These are phyloP conservation scores for Anagrus nilaparvatae DNA, from an alignment of 1,140 invertebrate genomes.

Conservation along the genomic window DNA sequence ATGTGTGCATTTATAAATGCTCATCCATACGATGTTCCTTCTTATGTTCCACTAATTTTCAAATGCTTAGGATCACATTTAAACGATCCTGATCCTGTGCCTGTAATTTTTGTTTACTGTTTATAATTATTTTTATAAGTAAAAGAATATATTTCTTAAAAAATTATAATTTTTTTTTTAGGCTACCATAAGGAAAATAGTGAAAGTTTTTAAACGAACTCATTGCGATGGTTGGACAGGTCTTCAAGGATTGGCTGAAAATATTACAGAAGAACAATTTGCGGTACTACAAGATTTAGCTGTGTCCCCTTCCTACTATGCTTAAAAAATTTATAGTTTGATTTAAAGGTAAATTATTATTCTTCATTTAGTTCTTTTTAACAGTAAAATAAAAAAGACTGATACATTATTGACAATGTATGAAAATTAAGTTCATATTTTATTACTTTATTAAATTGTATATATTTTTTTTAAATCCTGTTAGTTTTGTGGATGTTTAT, in stretches of 20 bases:
- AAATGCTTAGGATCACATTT: constrained; percentile 68
- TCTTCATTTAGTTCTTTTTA: too few species aligned
- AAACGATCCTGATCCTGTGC: constrained; percentile 84
- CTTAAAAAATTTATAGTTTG: constrained; percentile 28
- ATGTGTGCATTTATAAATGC: constrained; percentile 81
- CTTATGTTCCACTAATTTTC: constrained; percentile 72
- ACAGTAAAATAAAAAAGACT: too few species aligned
- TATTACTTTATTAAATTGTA: too few species aligned
- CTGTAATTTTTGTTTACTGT: constrained; percentile 65
- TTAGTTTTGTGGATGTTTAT: too few species aligned
- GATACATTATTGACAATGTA: too few species aligned
- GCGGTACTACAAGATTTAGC: constrained; percentile 75
- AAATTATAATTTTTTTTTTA: constrained; percentile 35
- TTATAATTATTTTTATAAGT: too few species aligned
- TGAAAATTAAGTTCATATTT: too few species aligned
- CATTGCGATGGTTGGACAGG: constrained; percentile 87
- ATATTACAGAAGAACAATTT: constrained; percentile 86
- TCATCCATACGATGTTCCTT: constrained; percentile 82
- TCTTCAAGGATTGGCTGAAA: constrained; percentile 53
- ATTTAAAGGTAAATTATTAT: constrained; percentile 1
- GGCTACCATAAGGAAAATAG: constrained; percentile 72
- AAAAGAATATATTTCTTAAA: constrained; percentile 58
- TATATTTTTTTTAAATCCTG: too few species aligned
- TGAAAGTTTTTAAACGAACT: constrained; percentile 81
- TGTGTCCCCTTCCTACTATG: constrained; percentile 80